Evolutionary conservation across 2,888 invertebrate species (phyloP).

Genomic region (Hololepta plana): DNA sequence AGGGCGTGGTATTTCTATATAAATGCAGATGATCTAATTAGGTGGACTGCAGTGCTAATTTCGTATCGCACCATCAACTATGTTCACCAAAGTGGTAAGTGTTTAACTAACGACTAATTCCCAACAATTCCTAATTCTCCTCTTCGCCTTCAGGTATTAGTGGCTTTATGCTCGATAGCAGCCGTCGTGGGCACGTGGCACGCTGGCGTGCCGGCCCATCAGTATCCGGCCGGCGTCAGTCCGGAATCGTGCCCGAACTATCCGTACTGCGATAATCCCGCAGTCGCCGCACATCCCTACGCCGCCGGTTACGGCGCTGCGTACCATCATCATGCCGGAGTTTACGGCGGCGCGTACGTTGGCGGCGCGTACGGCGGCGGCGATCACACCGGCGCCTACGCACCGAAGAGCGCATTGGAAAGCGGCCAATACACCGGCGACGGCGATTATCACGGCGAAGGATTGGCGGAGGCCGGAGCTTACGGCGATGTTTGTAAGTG

Average conservation of each 20-base stretch:
- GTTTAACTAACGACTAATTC: too few relatives aligned
- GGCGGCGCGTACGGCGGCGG: constrained; percentile 7
- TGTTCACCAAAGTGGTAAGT: too few relatives aligned
- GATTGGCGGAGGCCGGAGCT: constrained; percentile 26
- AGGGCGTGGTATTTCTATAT: too few relatives aligned
- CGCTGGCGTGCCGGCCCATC: constrained; percentile 23
- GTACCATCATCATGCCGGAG: constrained; percentile 7
- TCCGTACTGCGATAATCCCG: constrained; percentile 25
- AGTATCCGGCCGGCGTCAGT: constrained; percentile 26
- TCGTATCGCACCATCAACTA: too few relatives aligned
- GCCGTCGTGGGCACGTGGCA: constrained; percentile 25
- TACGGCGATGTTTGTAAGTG: too few relatives aligned
- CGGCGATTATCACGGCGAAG: constrained; percentile 27
- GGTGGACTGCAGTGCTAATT: too few relatives aligned
- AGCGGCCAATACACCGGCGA: constrained; percentile 24
- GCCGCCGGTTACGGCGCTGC: constrained; percentile 15
- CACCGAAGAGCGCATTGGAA: constrained; percentile 21
- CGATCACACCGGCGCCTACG: constrained; percentile 10
- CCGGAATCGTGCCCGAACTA: constrained; percentile 27
- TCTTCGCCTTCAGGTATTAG: constrained; percentile 20
- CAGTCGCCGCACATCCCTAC: constrained; percentile 22
- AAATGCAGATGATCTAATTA: too few relatives aligned
- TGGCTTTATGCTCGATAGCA: constrained; percentile 17
- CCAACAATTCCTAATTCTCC: too few relatives aligned
- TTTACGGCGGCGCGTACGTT: constrained; percentile 7